A percentile compares a stretch with the other conserved stretches of the same genome.
phyloP scores from a whole-genome alignment of 1,140 invertebrate genomes.

The Frieseomelitta varia region DNA sequence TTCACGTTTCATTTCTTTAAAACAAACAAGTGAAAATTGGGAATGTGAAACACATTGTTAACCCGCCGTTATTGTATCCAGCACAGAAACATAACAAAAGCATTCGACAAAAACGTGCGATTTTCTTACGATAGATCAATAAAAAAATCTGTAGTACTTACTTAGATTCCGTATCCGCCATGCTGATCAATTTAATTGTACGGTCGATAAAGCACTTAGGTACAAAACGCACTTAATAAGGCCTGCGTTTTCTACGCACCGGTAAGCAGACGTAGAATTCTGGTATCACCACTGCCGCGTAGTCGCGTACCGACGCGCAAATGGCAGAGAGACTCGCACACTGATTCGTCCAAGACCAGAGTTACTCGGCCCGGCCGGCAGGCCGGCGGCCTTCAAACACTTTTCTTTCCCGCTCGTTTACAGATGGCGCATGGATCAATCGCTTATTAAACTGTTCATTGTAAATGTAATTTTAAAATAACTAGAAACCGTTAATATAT shows the following conservation, averaged over 20 bases:
- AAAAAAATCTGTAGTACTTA: constrained; percentile 67
- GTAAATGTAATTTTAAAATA: constrained; percentile 12
- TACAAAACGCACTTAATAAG: constrained; percentile 40
- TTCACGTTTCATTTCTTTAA: no score
- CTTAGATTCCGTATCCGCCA: constrained; percentile 79
- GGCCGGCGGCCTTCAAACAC: constrained; percentile 80
- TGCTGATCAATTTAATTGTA: constrained; percentile 65
- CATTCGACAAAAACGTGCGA: constrained; percentile 29
- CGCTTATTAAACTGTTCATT: background rate
- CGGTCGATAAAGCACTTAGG: constrained; percentile 41
- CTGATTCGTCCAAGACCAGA: constrained; percentile 74
- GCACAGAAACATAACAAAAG: constrained; percentile 28
- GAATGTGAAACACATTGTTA: background rate
- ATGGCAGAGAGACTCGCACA: constrained; percentile 77
- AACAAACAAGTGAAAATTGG: background rate
- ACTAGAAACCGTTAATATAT: background rate
- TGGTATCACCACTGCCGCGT: constrained; percentile 71
- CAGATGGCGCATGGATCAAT: constrained; percentile 72
- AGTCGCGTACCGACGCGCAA: constrained; percentile 78
- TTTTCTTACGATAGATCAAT: constrained; percentile 53
- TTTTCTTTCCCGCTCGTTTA: constrained; percentile 79
- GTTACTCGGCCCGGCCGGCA: constrained; percentile 74
- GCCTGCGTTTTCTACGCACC: constrained; percentile 65
- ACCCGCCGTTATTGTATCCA: constrained; percentile 4
- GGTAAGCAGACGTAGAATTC: constrained; percentile 64